Base-by-base conservation (phyloP, 2,888 invertebrate genomes). In the Lithophane socia region DNA sequence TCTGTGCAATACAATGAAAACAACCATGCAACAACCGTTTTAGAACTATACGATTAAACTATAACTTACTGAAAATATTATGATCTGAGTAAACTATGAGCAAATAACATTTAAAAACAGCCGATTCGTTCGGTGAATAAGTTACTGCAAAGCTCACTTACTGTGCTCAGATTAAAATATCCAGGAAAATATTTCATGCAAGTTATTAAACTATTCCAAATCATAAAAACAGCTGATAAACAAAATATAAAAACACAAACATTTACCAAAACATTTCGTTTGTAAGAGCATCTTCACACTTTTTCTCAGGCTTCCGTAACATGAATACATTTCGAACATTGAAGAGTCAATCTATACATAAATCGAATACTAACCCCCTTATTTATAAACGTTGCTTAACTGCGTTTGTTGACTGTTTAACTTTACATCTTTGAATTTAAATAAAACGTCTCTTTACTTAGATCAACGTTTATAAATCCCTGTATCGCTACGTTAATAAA, bases 281-380 rank as follows among this genome's bases (percentile, higher is more conserved):
- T 47, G 47, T 75, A 47, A 47, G 3, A 37, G 47, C 47, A 47
- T 58, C n/a, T 58, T 76, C n/a, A 58, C 76, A 73, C 37, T 18
- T 29, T 29, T 37, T 18, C 9, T 3, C 13, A 44, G 4, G 7
- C n/a, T 68, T 16, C 16, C n/a, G 37, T 66, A 66, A 52, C 29
- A 47, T 42, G 18, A 66, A 68, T 29, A 67, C 56, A 67, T 2
- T n/a, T 58, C 0, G n/a, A 60, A 58, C 21, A n/a, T 61, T 68
- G 16, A 60, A 60, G n/a, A n/a, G n/a, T n/a, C 16, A 21, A n/a
- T n/a, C 21, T 3, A 9, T 16, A 37, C 21, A 9, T n/a, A 60
- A 61, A 61, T 61, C 61, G 16, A 68, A 37, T 7, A 37, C 67
- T 58, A 16, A 29, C 60, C 1, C 12, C n/a, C 16, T 29, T 29